phyloP scores from a whole-genome alignment of 2,113 vertebrate genomes.

The Brachyhypopomus occidentalis region DNA sequence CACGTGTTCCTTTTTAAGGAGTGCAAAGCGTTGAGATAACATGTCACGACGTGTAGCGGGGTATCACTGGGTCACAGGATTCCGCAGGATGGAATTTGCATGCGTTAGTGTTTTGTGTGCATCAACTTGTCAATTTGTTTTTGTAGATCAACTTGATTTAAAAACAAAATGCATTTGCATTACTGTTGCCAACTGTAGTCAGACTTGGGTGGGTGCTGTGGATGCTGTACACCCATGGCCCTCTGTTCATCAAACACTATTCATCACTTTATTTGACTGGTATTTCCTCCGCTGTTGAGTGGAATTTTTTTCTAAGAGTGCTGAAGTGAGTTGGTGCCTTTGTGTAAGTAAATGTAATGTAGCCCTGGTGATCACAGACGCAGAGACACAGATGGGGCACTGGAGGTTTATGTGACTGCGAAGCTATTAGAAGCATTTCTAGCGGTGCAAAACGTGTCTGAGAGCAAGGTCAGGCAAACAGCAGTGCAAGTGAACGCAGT shows the following conservation, averaged over 20 bases:
- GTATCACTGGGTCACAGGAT: not conserved
- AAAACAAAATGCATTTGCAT: not conserved
- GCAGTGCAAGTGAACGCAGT: constrained; percentile 12
- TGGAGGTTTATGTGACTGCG: constrained; percentile 12
- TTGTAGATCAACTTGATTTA: not conserved
- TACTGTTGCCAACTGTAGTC: too few species aligned
- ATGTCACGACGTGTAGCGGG: not conserved
- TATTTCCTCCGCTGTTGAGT: constrained; percentile 6
- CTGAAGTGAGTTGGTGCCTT: constrained; percentile 1
- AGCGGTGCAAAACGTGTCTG: constrained; percentile 20
- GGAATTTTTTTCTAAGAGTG: constrained; percentile 7
- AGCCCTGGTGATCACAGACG: constrained; percentile 1
- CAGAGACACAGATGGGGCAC: constrained; percentile 18
- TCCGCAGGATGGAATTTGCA: not conserved
- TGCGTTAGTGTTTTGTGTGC: too few species aligned
- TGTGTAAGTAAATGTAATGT: constrained; percentile 17
- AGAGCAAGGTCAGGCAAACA: constrained; percentile 18
- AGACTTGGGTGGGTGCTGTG: too few species aligned
- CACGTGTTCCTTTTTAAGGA: not conserved
- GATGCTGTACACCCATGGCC: too few species aligned
- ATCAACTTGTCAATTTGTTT: not conserved
- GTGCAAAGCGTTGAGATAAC: constrained; percentile 9
- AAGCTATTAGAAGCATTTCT: constrained; percentile 30
- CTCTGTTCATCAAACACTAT: not conserved
- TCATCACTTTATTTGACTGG: not conserved